Evolutionary conservation across 2,113 vertebrate species (phyloP).

Genomic region (Sula dactylatra): DNA sequence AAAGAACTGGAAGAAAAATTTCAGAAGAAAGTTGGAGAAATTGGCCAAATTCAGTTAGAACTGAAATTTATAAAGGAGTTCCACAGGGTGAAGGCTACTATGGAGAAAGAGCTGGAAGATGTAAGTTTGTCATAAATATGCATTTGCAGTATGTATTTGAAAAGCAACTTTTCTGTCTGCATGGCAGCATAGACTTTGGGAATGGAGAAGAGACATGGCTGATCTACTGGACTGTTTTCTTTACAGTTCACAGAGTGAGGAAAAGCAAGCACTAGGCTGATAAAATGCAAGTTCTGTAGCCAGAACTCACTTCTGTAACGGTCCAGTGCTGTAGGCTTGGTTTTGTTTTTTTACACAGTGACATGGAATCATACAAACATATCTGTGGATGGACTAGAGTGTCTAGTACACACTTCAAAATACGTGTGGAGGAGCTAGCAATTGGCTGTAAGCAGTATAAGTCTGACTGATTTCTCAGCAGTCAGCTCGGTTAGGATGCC

Average conservation of each 20-base stretch:
- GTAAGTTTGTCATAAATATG: conserved; percentile 21
- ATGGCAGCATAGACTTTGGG: not conserved
- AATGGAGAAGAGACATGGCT: not conserved
- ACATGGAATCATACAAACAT: not conserved
- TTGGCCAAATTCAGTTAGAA: conserved; percentile 79
- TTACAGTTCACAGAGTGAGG: not conserved
- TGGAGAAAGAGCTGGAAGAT: conserved; percentile 83
- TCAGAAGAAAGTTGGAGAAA: conserved; percentile 75
- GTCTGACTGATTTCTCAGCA: not conserved
- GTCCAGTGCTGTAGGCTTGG: not conserved
- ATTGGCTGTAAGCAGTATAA: not conserved
- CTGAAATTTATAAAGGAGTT: conserved; percentile 82
- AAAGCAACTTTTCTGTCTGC: not conserved
- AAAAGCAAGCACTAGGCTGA: not conserved
- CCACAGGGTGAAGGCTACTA: conserved; percentile 73
- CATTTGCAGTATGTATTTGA: not conserved
- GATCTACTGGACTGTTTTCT: not conserved
- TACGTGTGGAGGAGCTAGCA: not conserved
- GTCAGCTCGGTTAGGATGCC: not conserved
- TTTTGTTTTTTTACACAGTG: not conserved
- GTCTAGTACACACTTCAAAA: not conserved
- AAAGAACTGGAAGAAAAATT: conserved; percentile 78
- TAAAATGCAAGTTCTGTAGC: not conserved
- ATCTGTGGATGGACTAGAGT: not conserved
- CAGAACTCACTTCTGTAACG: not conserved